Conservation (phyloP, 2,888 invertebrate species). For the Melanchra persicariae region DNA sequence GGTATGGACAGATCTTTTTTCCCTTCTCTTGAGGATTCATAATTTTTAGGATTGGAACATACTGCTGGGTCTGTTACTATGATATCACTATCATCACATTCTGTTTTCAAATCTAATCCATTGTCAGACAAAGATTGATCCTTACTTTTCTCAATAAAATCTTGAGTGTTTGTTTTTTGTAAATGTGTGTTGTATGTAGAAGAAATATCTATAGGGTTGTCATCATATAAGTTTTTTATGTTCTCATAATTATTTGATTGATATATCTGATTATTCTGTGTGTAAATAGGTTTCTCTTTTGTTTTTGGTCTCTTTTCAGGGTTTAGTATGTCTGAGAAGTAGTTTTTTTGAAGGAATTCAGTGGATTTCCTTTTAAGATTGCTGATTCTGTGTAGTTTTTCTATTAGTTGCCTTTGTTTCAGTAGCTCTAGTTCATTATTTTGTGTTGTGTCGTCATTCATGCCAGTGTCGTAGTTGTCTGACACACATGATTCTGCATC, state of each 20-base stretch:
- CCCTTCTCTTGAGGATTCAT: conserved; percentile 80
- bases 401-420: conserved; percentile 86
- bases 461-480: conserved; percentile 77
- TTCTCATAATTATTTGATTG: conserved; percentile 80
- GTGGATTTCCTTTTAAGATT: conserved; percentile 88
- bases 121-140: conserved; percentile 74
- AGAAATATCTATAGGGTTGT: conserved; percentile 81
- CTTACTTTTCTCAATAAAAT: conserved; percentile 76
- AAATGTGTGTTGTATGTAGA: conserved; percentile 76
- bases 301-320: conserved; percentile 85
- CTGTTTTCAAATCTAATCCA: conserved; percentile 84
- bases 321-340: conserved; percentile 81
- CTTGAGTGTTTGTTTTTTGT: conserved; percentile 74
- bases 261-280: conserved; percentile 76
- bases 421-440: conserved; percentile 80
- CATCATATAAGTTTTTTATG: conserved; percentile 82
- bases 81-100: conserved; percentile 88
- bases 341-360: conserved; percentile 86
- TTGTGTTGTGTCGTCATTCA: conserved; percentile 77
- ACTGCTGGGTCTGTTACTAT: conserved; percentile 86
- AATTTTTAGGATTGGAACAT: conserved; percentile 83
- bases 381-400: conserved; percentile 86
- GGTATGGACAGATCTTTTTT: conserved; percentile 80
- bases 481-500: conserved; percentile 80
- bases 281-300: conserved; percentile 80